phyloP scores from a whole-genome alignment of 2,797 vertebrate species.

The Petrocephalus schoutedeni region DNA sequence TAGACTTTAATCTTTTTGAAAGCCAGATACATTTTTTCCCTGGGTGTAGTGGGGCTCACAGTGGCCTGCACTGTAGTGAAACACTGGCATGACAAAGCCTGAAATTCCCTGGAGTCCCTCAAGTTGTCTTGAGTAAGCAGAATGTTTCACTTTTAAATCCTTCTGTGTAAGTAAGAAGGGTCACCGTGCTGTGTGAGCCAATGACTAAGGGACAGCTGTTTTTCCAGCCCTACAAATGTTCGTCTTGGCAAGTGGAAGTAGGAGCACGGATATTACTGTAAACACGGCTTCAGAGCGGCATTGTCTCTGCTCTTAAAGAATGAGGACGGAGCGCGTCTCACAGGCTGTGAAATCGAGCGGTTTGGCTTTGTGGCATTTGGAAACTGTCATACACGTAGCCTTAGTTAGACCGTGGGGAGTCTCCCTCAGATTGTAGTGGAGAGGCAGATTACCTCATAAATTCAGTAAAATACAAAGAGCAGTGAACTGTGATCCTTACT shows the following conservation, averaged over 20 bases:
- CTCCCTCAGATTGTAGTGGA: neutral
- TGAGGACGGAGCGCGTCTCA: neutral
- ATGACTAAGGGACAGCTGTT: neutral
- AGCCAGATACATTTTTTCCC: neutral
- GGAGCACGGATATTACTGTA: neutral
- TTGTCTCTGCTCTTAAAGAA: neutral
- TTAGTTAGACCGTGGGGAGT: neutral
- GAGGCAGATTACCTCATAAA: neutral
- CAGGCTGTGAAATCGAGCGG: neutral
- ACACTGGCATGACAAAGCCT: neutral
- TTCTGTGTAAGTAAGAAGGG: conserved; percentile 8
- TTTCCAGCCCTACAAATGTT: neutral
- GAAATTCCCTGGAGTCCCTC: neutral
- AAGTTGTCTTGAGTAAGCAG: neutral
- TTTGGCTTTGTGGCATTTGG: conserved; percentile 2
- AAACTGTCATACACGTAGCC: neutral
- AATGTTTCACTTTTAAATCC: neutral
- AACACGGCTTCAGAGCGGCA: neutral
- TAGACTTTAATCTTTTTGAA: neutral
- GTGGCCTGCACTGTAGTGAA: neutral
- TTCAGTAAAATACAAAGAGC: neutral
- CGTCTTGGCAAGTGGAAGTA: neutral
- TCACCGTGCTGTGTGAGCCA: neutral
- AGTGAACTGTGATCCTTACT: neutral
- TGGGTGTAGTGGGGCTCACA: neutral